Evolutionary conservation across 2,888 invertebrate species (phyloP).

Genomic region (Tenthredo scrophulariae): DNA sequence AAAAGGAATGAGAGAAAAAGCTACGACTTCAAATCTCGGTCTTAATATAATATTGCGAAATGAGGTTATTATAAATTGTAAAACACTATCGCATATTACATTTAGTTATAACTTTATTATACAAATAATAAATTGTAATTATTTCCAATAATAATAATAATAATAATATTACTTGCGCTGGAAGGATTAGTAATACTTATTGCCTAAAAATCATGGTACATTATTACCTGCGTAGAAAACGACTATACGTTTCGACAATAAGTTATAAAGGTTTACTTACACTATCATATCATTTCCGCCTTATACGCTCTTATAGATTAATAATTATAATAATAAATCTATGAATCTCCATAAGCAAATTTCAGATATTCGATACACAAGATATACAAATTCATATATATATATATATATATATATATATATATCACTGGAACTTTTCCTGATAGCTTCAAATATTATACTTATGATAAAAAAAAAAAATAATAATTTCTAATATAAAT

Average conservation of each 20-base stretch:
- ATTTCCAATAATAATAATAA: conserved; percentile 39
- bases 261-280: not conserved
- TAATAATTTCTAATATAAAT: conserved; percentile 11
- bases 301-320: not conserved
- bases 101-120: conserved; percentile 47
- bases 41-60: conserved; percentile 21
- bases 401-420: not conserved
- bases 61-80: not conserved
- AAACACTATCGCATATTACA: conserved; percentile 15
- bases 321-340: not conserved
- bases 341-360: conserved; percentile 23
- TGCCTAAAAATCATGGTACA: conserved; percentile 28
- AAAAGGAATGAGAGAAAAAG: conserved; percentile 50
- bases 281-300: not conserved
- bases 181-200: conserved; percentile 43
- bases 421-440: conserved; percentile 45
- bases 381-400: conserved; percentile 1
- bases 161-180: conserved; percentile 40
- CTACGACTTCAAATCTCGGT: not conserved
- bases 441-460: conserved; percentile 24
- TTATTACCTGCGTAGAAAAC: conserved; percentile 18
- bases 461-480: not conserved
- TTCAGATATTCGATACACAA: conserved; percentile 6
- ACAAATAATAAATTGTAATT: conserved; percentile 33
- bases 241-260: not conserved